These are phyloP conservation scores for Leptopilina boulardi DNA, from an alignment of 1,140 invertebrate genomes.

Conservation along the genomic window DNA sequence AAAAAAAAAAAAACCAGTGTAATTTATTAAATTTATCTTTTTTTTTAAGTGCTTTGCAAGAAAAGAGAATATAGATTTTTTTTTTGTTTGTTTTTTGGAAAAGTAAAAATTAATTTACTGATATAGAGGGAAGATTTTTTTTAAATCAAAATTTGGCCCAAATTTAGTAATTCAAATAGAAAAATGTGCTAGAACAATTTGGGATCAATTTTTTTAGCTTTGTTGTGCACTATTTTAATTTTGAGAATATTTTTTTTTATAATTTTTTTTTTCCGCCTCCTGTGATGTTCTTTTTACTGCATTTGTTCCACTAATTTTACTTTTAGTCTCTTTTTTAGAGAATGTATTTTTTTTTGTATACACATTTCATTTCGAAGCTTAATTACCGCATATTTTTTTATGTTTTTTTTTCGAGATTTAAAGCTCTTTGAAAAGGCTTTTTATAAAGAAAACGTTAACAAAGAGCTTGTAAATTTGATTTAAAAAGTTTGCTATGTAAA, in stretches of 20 bases:
- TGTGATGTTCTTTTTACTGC: conserved; percentile 26
- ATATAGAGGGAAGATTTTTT: conserved; percentile 39
- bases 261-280: not conserved
- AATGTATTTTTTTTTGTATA: conserved; percentile 32
- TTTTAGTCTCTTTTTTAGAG: not conserved
- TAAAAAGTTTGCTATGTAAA: conserved; percentile 36
- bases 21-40: conserved; percentile 37
- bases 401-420: conserved; percentile 27
- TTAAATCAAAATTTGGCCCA: conserved; percentile 20
- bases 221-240: not conserved
- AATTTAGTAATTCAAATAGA: conserved; percentile 30
- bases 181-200: conserved; percentile 37
- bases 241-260: not conserved
- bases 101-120: conserved; percentile 28
- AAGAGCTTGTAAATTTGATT: conserved; percentile 18
- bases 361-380: conserved; percentile 32
- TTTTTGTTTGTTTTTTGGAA: conserved; percentile 1
- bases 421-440: not conserved
- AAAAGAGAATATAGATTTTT: conserved; percentile 34
- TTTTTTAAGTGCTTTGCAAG: conserved; percentile 17
- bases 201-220: conserved; percentile 44
- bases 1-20: conserved; percentile 3
- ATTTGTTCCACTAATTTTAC: conserved; percentile 32
- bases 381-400: conserved; percentile 32
- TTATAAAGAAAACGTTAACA: not conserved